Evolutionary conservation across 2,888 invertebrate genomes (phyloP).

Genomic region (Lapara coniferarum): DNA sequence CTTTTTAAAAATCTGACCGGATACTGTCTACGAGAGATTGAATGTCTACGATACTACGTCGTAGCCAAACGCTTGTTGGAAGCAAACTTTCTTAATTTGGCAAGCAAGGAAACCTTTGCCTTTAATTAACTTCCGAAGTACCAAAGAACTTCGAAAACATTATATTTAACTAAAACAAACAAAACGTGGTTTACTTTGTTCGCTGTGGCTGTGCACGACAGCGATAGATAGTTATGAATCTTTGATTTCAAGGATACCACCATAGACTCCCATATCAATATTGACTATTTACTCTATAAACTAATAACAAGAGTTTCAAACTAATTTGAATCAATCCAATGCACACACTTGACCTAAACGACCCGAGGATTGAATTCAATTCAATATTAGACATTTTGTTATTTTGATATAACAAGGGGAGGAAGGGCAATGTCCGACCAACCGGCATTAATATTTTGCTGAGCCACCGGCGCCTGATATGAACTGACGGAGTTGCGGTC

Average conservation of each 20-base stretch:
- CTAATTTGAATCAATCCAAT: conserved; percentile 24
- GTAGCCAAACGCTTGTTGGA: conserved; percentile 16
- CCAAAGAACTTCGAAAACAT: conserved; percentile 22
- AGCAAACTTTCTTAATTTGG: conserved; percentile 24
- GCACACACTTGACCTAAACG: conserved; percentile 33
- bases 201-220: conserved; percentile 10
- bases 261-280: not conserved
- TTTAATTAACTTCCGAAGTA: conserved; percentile 23
- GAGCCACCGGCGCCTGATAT: conserved; percentile 48
- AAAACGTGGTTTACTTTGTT: conserved; percentile 18
- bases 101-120: conserved; percentile 21
- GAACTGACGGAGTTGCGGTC: conserved; percentile 49
- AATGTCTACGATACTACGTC: conserved; percentile 24
- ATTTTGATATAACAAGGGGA: conserved; percentile 40
- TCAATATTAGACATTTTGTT: conserved; percentile 40
- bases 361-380: conserved; percentile 35
- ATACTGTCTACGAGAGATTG: conserved; percentile 15
- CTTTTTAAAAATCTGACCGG: not conserved
- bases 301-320: conserved; percentile 2
- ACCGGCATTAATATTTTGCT: conserved; percentile 32
- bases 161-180: conserved; percentile 21
- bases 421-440: conserved; percentile 29
- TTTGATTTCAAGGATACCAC: not conserved
- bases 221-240: conserved; percentile 13
- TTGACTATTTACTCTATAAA: not conserved